A percentile compares a stretch with the other conserved stretches of the same genome.
Evolutionary conservation across 2,113 vertebrate species (phyloP).

Genomic region (Poeciliopsis prolifica): DNA sequence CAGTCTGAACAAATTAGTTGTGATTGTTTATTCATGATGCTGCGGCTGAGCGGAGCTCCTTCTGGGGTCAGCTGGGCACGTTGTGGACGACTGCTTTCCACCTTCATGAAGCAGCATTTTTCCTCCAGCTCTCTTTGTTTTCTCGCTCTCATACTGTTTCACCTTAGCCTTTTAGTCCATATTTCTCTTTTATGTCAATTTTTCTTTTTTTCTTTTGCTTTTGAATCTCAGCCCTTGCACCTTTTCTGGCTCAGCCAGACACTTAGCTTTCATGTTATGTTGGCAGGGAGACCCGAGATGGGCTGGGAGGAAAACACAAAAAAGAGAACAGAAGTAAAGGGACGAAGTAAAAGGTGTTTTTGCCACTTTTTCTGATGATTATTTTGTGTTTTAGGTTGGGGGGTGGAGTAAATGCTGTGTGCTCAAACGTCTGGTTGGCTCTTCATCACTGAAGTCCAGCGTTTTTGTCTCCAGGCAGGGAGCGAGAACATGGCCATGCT

Average conservation of each 20-base stretch:
- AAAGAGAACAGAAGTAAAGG: background rate
- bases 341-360: background rate
- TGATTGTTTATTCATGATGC: conserved; percentile 42
- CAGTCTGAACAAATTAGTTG: conserved; percentile 26
- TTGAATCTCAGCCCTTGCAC: conserved; percentile 9
- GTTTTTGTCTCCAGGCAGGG: conserved; percentile 60
- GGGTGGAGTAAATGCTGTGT: background rate
- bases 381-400: conserved; percentile 20
- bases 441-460: conserved; percentile 48
- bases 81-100: background rate
- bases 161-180: background rate
- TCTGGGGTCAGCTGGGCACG: conserved; percentile 31
- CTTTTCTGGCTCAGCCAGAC: conserved; percentile 6
- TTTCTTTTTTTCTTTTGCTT: background rate
- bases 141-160: background rate
- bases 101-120: background rate
- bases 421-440: conserved; percentile 56
- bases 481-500: conserved; percentile 51
- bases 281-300: background rate
- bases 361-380: background rate
- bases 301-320: conserved; percentile 2
- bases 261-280: conserved; percentile 8
- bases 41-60: conserved; percentile 10
- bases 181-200: background rate
- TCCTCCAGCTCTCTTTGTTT: conserved; percentile 2